Evolutionary conservation across 1,140 invertebrate species (phyloP).

Genomic region (Kradibia gibbosae): DNA sequence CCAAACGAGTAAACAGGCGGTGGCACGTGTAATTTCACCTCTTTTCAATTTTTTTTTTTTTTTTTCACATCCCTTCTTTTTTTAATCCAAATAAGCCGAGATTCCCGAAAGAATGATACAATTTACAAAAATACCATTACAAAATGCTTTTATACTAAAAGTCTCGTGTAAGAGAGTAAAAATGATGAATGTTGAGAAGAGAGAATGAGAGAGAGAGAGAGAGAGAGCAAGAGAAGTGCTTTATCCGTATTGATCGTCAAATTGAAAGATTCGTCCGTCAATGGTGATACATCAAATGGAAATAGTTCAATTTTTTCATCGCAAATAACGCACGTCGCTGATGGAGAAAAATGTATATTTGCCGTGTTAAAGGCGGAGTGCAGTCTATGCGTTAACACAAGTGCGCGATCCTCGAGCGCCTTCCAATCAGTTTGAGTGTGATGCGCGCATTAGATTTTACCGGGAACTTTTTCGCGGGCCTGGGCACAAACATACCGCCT

Average conservation of each 20-base stretch:
- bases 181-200: too few species aligned
- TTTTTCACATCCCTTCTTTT: too few species aligned
- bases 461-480: neutral
- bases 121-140: too few species aligned
- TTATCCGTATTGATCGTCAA: neutral
- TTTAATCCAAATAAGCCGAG: too few species aligned
- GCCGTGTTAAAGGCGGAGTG: neutral
- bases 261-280: conserved; percentile 9
- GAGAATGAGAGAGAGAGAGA: too few species aligned
- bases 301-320: conserved; percentile 21
- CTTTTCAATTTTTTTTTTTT: too few species aligned
- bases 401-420: conserved; percentile 3
- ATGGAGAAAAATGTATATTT: conserved; percentile 8
- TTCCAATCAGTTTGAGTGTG: conserved; percentile 30
- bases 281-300: neutral
- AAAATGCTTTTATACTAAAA: too few species aligned
- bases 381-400: neutral
- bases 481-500: neutral
- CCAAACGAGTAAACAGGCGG: too few species aligned
- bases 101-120: too few species aligned
- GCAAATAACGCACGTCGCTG: neutral
- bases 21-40: too few species aligned
- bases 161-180: too few species aligned
- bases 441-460: neutral
- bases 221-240: too few species aligned